Base-by-base conservation (phyloP, 2,888 invertebrate genomes). In the Parnassius orleans region DNA sequence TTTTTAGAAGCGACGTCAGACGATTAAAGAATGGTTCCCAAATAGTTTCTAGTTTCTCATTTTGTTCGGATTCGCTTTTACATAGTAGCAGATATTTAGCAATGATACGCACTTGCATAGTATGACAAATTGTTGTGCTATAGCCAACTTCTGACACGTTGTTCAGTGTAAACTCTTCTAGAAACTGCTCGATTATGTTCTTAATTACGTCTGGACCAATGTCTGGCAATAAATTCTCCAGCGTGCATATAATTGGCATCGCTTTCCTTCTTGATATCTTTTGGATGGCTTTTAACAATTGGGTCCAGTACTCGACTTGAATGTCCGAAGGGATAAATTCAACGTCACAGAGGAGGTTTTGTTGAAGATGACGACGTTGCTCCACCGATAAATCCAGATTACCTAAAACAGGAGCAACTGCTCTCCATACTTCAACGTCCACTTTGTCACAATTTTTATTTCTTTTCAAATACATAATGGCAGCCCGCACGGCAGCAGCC, bases 51-150 rank as follows among this genome's bases (percentile, higher is more conserved):
- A 78, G 69, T 60, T 76, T 76, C 2, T 57, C 65, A 10, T 69
- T 68, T 60, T 77, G 77, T 19, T 69, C 68, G 2, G 73, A 67
- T 61, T 76, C 70, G 52, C 66, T 72, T 67, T 73, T 72, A 54
- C 77, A 72, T 2, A 82, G 53, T 53, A 83, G 67, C 11, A 87
- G 70, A 62, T 75, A 81, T 66, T 80, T 83, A 0, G 77, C 75
- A 44, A 81, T 68, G 51, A 86, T 69, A 46, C 77, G 72, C 9
- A 79, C 65, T 62, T 72, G 74, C 33, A 79, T 53, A 42, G 51
- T 46, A 65, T 64, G 57, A 47, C 42, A 51, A 9, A 12, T 54
- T 14, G 33, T 56, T 7, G 47, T 46, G 12, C 55, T 7, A 9
- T 61, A 50, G 2, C 51, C 12, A 7, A 60, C 59, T 10, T 64